Evolutionary conservation across 2,797 vertebrate genomes (phyloP).

Genomic region (Amblyraja radiata): DNA sequence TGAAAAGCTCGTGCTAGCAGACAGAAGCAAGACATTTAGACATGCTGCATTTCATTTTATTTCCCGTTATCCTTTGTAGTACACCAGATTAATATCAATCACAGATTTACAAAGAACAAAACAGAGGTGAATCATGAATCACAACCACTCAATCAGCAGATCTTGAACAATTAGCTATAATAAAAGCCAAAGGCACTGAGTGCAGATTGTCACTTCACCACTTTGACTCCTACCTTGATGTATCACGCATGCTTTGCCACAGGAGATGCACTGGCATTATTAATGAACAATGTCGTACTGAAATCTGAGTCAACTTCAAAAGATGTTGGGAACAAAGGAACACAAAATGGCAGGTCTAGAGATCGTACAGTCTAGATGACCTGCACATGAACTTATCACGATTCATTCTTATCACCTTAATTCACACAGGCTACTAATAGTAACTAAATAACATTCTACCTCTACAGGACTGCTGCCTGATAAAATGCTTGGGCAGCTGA

Average conservation of each 20-base stretch:
- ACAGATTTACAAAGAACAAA: not conserved
- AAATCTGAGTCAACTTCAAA: not conserved
- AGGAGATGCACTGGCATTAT: not conserved
- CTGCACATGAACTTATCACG: not conserved
- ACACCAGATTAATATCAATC: not conserved
- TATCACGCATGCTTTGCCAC: not conserved
- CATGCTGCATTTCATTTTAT: not conserved
- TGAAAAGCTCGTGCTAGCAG: too few relatives aligned
- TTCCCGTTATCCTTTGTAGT: not conserved
- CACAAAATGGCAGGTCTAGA: not conserved
- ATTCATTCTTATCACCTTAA: not conserved
- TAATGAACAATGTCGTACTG: not conserved
- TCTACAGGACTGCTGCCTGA: not conserved
- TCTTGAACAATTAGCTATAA: not conserved
- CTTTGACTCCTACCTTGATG: not conserved
- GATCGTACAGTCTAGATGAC: not conserved
- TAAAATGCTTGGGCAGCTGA: not conserved
- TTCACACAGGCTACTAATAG: not conserved
- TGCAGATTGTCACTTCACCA: not conserved
- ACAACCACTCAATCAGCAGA: not conserved
- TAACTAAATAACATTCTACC: not conserved
- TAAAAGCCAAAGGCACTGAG: not conserved
- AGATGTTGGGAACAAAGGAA: not conserved
- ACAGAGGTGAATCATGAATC: not conserved
- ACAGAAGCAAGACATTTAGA: not conserved